phyloP scores from a whole-genome alignment of 2,113 vertebrate species.

The Brevimyrus niger region DNA sequence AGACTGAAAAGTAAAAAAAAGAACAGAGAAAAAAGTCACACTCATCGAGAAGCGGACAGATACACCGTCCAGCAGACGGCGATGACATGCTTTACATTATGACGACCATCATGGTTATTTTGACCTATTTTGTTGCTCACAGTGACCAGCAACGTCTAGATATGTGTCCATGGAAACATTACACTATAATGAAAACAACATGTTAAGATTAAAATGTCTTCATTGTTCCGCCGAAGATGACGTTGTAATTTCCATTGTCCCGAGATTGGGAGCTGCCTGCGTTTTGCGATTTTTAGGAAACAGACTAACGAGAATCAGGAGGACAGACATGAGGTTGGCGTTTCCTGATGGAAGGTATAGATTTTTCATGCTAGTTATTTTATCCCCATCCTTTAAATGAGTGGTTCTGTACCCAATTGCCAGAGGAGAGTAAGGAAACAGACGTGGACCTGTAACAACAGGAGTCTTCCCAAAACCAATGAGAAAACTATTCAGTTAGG shows the following conservation, averaged over 20 bases:
- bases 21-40: background rate
- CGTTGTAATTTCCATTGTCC: background rate
- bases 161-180: slow-evolving; percentile 7
- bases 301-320: background rate
- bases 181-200: background rate
- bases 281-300: background rate
- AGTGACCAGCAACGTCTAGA: background rate
- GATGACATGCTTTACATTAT: background rate
- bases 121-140: background rate
- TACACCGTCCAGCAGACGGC: background rate
- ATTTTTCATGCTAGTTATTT: background rate
- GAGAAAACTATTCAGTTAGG: background rate
- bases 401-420: background rate
- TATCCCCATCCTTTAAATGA: background rate
- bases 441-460: background rate
- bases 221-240: slow-evolving; percentile 1
- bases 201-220: slow-evolving; percentile 5
- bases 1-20: background rate
- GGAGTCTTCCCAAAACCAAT: background rate
- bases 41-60: background rate
- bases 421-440: background rate
- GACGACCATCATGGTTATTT: background rate
- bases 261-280: background rate
- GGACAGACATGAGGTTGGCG: background rate
- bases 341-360: background rate